phyloP scores from a whole-genome alignment of 2,888 invertebrate species.

The Scaeva pyrastri region DNA sequence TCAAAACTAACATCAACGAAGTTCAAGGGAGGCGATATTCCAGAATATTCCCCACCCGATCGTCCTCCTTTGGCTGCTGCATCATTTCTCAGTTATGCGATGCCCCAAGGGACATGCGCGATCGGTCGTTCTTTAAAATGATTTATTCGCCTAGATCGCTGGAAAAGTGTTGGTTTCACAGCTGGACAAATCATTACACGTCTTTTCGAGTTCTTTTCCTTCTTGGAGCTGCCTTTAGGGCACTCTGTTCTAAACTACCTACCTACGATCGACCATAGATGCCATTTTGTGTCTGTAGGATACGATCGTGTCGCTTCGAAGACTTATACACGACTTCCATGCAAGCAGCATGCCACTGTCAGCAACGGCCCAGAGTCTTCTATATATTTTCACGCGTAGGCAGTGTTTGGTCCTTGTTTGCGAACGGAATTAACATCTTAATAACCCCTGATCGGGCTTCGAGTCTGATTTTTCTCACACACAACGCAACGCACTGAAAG shows the following conservation, averaged over 20 bases:
- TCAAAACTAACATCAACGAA: too few species aligned
- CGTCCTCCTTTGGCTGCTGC: constrained; percentile 36
- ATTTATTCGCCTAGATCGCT: constrained; percentile 67
- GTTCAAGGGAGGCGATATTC: constrained; percentile 29
- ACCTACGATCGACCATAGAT: background rate
- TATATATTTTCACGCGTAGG: constrained; percentile 58
- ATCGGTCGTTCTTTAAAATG: constrained; percentile 43
- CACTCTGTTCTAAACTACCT: constrained; percentile 5
- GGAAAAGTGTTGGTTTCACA: constrained; percentile 71
- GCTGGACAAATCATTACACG: constrained; percentile 76
- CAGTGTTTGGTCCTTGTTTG: constrained; percentile 65
- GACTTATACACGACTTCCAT: constrained; percentile 68
- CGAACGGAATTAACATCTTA: constrained; percentile 73
- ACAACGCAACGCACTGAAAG: constrained; percentile 12
- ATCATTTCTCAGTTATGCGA: constrained; percentile 53
- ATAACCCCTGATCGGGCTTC: constrained; percentile 59
- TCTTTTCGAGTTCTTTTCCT: constrained; percentile 45
- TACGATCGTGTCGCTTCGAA: constrained; percentile 2
- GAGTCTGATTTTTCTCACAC: constrained; percentile 28
- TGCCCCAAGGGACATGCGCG: constrained; percentile 61
- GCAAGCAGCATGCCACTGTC: constrained; percentile 60
- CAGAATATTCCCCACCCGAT: background rate
- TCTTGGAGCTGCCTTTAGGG: constrained; percentile 49
- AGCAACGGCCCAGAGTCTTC: constrained; percentile 33
- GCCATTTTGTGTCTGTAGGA: constrained; percentile 19